A percentile compares a stretch with the other conserved stretches of the same genome.
Evolutionary conservation across 2,113 vertebrate species (phyloP).

Genomic region (Irena cyanogastra): DNA sequence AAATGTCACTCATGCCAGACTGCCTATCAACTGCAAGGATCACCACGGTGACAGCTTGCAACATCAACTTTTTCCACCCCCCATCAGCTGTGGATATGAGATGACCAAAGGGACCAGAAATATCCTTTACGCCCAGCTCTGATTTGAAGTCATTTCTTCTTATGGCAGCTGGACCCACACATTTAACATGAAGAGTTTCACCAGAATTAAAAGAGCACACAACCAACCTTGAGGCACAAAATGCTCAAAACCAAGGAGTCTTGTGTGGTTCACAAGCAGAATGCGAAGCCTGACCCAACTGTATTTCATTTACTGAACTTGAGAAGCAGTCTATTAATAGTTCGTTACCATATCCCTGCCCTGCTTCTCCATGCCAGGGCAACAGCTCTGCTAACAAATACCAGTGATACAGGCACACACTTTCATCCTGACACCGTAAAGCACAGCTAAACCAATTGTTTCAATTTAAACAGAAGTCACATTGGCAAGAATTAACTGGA

Average conservation of each 20-base stretch:
- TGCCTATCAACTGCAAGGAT: neutral
- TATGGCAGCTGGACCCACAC: neutral
- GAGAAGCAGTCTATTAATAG: conserved; percentile 51
- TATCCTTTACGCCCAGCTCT: neutral
- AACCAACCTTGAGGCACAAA: neutral
- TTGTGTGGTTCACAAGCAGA: neutral
- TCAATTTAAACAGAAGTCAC: neutral
- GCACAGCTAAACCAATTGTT: neutral
- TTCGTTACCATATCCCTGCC: neutral
- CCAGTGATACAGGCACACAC: neutral
- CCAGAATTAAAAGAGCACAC: neutral
- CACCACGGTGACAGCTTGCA: neutral
- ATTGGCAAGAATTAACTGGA: neutral
- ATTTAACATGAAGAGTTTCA: neutral
- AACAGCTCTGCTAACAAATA: neutral
- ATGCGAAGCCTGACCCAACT: neutral
- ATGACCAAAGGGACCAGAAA: neutral
- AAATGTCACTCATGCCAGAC: neutral
- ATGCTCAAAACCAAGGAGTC: neutral
- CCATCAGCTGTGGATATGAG: neutral
- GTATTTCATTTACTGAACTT: conserved; percentile 24
- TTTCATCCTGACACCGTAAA: neutral
- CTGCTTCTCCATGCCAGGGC: neutral
- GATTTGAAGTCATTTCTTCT: neutral
- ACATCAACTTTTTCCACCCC: neutral